phyloP scores from a whole-genome alignment of 2,888 invertebrate species.

The Taphrorychus bicolor region DNA sequence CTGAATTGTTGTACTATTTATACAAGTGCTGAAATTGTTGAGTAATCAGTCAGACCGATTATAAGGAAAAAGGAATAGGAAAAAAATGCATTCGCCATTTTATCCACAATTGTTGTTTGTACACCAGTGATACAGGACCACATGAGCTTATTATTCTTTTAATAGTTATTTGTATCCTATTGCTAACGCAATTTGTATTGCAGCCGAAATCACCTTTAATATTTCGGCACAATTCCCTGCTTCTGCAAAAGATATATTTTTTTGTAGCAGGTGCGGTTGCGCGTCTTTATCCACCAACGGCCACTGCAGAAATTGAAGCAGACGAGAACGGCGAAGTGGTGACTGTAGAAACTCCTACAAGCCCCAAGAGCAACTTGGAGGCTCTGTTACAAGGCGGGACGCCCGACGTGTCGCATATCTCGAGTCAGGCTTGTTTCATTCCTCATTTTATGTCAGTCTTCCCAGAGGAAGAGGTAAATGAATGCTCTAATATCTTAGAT shows the following conservation, averaged over 20 bases:
- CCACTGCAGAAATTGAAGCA: conserved; percentile 84
- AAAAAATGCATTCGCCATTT: no score
- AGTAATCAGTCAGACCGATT: no score
- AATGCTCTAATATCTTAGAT: no score
- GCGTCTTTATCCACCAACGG: conserved; percentile 64
- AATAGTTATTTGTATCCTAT: no score
- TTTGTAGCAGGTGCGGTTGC: conserved; percentile 64
- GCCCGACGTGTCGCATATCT: conserved; percentile 50
- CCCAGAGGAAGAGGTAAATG: conserved; percentile 65
- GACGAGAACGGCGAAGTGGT: conserved; percentile 77
- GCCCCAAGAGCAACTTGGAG: conserved; percentile 73
- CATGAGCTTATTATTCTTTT: no score
- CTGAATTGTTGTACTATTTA: no score
- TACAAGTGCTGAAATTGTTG: no score
- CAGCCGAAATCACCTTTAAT: no score
- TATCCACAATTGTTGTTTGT: no score
- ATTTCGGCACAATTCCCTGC: not conserved
- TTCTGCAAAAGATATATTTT: not conserved
- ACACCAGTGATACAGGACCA: no score
- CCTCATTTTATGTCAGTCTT: conserved; percentile 68
- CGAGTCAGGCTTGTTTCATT: conserved; percentile 52
- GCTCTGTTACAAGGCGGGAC: conserved; percentile 73
- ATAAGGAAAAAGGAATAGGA: no score
- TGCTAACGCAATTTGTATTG: no score
- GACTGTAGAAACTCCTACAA: conserved; percentile 76